Evolutionary conservation across 2,797 vertebrate genomes (phyloP).

Genomic region (Cuculus canorus): DNA sequence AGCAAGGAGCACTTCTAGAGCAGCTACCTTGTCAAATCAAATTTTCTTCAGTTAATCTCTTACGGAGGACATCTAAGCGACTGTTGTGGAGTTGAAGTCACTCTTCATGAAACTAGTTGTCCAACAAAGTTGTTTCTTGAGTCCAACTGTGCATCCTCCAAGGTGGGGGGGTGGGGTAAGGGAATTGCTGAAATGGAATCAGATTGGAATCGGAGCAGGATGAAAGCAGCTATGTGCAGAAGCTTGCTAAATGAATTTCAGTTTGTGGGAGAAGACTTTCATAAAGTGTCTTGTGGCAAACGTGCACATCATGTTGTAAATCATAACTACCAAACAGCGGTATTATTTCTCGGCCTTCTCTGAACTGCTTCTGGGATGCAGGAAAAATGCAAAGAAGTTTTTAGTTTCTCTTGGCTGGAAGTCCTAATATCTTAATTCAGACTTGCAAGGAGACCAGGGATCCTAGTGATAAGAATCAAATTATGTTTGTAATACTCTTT

Average conservation of each 20-base stretch:
- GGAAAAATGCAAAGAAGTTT: background rate
- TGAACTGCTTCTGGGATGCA: background rate
- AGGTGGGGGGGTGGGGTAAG: background rate
- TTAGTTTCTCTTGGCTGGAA: background rate
- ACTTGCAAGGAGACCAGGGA: background rate
- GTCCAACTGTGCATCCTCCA: background rate
- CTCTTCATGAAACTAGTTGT: background rate
- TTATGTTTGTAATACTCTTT: background rate
- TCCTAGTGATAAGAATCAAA: background rate
- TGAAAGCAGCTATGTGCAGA: background rate
- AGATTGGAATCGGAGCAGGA: background rate
- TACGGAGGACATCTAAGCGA: background rate
- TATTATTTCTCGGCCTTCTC: background rate
- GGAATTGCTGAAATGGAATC: background rate
- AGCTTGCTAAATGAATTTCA: background rate
- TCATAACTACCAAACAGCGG: background rate
- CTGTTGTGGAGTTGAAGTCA: background rate
- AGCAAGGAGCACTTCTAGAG: background rate
- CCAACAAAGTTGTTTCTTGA: background rate
- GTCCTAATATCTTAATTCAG: background rate
- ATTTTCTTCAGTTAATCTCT: background rate
- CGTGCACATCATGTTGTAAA: rapidly evolving
- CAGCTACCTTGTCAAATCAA: background rate
- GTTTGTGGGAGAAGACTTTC: background rate
- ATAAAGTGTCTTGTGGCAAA: background rate